Evolutionary conservation across 2,113 vertebrate species (phyloP).

Genomic region (Megaceryle maxima): DNA sequence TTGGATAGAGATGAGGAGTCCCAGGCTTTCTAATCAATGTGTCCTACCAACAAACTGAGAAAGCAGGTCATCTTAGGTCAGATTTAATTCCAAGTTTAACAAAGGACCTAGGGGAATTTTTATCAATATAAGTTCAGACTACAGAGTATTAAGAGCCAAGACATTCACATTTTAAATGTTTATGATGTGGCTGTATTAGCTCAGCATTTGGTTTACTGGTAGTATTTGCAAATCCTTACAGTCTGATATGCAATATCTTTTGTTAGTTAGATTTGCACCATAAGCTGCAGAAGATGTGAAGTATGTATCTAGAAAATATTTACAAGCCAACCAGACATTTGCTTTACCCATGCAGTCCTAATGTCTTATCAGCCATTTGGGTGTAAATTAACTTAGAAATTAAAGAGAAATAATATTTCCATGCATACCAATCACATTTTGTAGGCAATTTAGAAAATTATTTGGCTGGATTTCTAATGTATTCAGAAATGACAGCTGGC

Average conservation of each 20-base stretch:
- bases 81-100: not conserved
- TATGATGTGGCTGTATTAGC: not conserved
- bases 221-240: not conserved
- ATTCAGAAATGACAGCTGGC: not conserved
- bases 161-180: not conserved
- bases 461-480: not conserved
- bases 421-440: not conserved
- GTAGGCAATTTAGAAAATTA: not conserved
- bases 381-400: not conserved
- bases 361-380: not conserved
- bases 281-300: not conserved
- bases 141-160: not conserved
- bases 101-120: not conserved
- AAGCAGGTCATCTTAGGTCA: not conserved
- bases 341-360: not conserved
- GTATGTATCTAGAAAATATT: not conserved
- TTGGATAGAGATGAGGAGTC: not conserved
- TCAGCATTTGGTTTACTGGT: not conserved
- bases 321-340: not conserved
- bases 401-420: not conserved
- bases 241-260: not conserved
- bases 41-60: not conserved
- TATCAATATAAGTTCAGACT: not conserved
- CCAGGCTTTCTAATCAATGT: not conserved
- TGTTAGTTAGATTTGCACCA: not conserved